phyloP scores from a whole-genome alignment of 2,888 invertebrate genomes.

The Pharmacophagus antenor region DNA sequence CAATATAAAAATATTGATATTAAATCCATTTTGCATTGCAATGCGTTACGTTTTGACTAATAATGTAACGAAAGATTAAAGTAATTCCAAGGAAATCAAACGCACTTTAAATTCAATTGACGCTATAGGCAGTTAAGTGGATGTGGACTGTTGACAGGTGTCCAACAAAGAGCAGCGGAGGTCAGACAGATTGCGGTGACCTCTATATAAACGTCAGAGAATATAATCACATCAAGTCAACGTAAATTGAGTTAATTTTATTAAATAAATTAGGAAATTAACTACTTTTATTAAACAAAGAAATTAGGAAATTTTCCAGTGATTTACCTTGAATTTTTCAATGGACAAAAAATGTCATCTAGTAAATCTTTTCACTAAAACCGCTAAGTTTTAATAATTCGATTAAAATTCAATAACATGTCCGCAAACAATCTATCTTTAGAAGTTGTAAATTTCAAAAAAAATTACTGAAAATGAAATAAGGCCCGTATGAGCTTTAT shows the following conservation, averaged over 20 bases:
- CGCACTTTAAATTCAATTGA: not conserved
- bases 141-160: slow-evolving; percentile 33
- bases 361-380: too few relatives aligned
- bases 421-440: not conserved
- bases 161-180: slow-evolving; percentile 35
- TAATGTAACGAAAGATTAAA: not conserved
- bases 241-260: not conserved
- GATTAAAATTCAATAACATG: not conserved
- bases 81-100: not conserved
- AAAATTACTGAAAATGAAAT: too few relatives aligned
- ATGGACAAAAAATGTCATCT: too few relatives aligned
- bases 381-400: not conserved
- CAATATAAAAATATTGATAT: too few relatives aligned
- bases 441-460: not conserved
- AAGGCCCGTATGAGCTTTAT: too few relatives aligned
- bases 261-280: too few relatives aligned
- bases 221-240: slow-evolving; percentile 2
- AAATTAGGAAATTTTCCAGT: too few relatives aligned
- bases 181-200: slow-evolving; percentile 45
- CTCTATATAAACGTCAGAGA: slow-evolving; percentile 33
- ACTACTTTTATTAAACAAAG: too few relatives aligned
- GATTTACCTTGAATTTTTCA: too few relatives aligned
- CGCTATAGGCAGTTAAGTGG: not conserved
- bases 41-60: not conserved
- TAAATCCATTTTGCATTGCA: too few relatives aligned